Evolutionary conservation across 2,888 invertebrate species (phyloP), one percentile per base, ranked within the genome.

Genomic region (Microchrysa polita): DNA sequence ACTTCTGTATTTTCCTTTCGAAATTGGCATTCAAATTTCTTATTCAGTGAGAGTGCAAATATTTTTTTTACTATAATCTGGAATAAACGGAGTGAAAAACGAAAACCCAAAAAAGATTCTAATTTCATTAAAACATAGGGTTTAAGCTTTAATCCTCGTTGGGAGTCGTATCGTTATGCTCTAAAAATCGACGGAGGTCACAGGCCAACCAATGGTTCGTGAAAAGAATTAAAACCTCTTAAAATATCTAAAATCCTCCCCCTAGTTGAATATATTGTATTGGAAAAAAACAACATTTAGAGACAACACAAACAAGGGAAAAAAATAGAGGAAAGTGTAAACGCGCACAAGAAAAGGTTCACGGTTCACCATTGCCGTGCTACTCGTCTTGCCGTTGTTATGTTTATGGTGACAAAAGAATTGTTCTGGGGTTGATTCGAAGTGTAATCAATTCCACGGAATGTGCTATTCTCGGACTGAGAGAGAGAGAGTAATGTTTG

Each of bases 131-230:
- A 74, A 75, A 67, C 40, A 48, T 14, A 48, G 34, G 72, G 22
- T 53, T 75, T 75, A 74, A 53, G 48, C 53, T 67, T 75, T 75
- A 73, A 74, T 75, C 75, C 74, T 61, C 52, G 53, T 34, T 60
- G 18, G 53, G 16, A 22, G 60, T 4, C n/a, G 16, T 57, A 23
- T 74, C 81, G 80, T 82, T 83, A 82, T 81, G 78, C 79, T 76
- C 80, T 78, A 78, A 80, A n/a, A 81, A 82, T 82, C 82, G 27
- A 79, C 79, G 79, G 78, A 80, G 69, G 69, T 69, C 14, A 69
- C 2, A 34, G 53, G 4, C 52, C 52, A 67, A 23, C 2, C 55
- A 23, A 48, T 65, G 44, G 65, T 65, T 65, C 48, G 48, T 65
- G 48, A 65, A 20, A 65, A 65, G 65, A 65, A 65, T 67, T 55